These are phyloP conservation scores for Caenorhabditis doughertyi DNA, from an alignment of 2,888 invertebrate genomes.

Conservation along the genomic window DNA sequence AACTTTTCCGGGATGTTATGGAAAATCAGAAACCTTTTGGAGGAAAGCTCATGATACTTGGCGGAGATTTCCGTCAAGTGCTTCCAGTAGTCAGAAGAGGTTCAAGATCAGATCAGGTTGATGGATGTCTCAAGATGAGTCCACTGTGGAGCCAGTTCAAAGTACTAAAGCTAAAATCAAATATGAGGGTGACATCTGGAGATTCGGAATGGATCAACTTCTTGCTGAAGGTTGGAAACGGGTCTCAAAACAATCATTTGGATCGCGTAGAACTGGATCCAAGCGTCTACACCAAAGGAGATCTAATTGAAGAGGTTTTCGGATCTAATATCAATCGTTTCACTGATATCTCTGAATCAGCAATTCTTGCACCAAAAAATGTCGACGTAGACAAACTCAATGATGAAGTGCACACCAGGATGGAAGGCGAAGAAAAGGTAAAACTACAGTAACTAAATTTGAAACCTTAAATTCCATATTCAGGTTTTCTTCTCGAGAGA, in stretches of 20 bases:
- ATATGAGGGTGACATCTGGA: conserved; percentile 26
- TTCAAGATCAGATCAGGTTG: conserved; percentile 5
- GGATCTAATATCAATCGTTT: background rate
- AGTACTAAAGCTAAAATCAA: conserved; percentile 14
- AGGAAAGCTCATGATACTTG: conserved; percentile 47
- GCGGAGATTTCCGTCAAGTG: conserved; percentile 64
- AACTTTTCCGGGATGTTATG: conserved; percentile 29
- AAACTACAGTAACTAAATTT: too few relatives aligned
- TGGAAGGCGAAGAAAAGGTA: conserved; percentile 9
- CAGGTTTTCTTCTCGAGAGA: conserved; percentile 9
- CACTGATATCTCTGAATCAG: background rate
- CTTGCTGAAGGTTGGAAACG: conserved; percentile 35
- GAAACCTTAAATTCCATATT: background rate
- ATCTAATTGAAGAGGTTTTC: background rate
- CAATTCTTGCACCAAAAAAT: conserved; percentile 28
- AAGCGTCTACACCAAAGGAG: background rate
- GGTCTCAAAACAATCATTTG: background rate
- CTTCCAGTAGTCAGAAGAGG: conserved; percentile 52
- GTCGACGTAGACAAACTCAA: conserved; percentile 5
- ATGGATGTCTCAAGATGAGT: conserved; percentile 43
- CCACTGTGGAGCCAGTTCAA: conserved; percentile 24
- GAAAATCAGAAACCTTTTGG: conserved; percentile 52
- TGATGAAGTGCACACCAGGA: background rate
- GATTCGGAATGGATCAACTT: conserved; percentile 20
- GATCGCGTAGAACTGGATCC: background rate